Percentiles rank a stretch among this genome's conserved stretches.
Conservation (phyloP, 2,113 vertebrate genomes). For the Tinamus guttatus region DNA sequence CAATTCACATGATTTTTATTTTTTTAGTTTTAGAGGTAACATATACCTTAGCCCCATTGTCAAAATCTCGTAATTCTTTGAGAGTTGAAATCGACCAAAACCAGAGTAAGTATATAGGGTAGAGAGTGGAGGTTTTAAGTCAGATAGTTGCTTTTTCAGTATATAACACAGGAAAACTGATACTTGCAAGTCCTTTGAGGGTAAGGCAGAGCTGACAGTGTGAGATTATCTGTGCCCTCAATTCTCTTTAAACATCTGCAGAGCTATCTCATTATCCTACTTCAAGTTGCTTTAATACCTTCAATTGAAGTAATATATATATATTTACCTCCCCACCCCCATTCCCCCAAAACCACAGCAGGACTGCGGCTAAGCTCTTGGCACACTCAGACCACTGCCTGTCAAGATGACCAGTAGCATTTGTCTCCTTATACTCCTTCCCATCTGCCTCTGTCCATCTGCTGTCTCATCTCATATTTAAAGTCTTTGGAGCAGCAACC, state of each 20-base stretch:
- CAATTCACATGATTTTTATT: neutral
- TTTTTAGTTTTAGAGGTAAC: neutral
- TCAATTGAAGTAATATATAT: neutral
- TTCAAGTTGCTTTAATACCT: neutral
- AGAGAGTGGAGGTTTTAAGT: neutral
- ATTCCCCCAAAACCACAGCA: neutral
- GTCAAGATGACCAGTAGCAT: neutral
- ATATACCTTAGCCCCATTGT: neutral
- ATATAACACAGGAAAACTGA: neutral
- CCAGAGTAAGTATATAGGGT: rapidly evolving
- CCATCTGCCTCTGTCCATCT: slow-evolving; percentile 52
- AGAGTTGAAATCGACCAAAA: neutral
- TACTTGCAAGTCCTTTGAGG: neutral
- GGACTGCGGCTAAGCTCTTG: neutral
- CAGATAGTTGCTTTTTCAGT: neutral
- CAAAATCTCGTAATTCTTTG: neutral
- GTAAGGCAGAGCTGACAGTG: neutral
- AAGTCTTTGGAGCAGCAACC: neutral
- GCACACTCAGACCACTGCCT: neutral
- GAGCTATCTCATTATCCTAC: neutral
- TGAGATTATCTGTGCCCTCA: neutral
- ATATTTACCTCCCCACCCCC: neutral
- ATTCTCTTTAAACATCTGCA: slow-evolving; percentile 2
- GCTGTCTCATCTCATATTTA: neutral
- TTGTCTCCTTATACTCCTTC: neutral